Conservation (phyloP, 1,140 invertebrate species). For the Lasioglossum albipes region DNA sequence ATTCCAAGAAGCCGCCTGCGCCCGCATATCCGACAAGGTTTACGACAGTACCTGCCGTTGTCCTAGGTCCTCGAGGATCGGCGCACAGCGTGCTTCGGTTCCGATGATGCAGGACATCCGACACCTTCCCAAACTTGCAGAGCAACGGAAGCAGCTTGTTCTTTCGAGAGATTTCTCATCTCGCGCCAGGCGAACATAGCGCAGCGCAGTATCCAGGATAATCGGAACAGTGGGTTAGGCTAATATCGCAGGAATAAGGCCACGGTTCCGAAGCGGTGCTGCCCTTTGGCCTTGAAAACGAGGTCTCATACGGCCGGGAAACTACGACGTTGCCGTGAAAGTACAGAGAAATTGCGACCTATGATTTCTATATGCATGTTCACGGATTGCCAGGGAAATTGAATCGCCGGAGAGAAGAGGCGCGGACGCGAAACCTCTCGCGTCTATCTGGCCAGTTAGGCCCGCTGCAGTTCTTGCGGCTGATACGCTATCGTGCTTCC, state of each 20-base stretch:
- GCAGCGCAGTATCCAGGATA: too few species aligned
- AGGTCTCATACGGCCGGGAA: conserved; percentile 49
- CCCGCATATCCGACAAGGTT: not conserved
- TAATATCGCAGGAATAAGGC: conserved; percentile 26
- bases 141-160: not conserved
- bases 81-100: not conserved
- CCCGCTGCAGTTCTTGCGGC: not conserved
- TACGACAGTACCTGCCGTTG: conserved; percentile 1
- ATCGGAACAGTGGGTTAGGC: not conserved
- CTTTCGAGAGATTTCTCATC: too few species aligned
- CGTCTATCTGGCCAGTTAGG: not conserved
- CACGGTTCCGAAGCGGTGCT: conserved; percentile 10
- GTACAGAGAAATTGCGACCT: conserved; percentile 56
- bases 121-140: not conserved
- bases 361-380: conserved; percentile 6
- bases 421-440: not conserved
- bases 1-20: not conserved
- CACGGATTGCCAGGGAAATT: conserved; percentile 12
- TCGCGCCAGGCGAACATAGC: too few species aligned
- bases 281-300: conserved; percentile 52
- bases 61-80: not conserved
- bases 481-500: conserved; percentile 35
- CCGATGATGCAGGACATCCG: not conserved
- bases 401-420: not conserved
- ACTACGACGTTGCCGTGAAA: conserved; percentile 60